Base-by-base conservation (phyloP, 2,113 vertebrate genomes). In the Labrus mixtus region DNA sequence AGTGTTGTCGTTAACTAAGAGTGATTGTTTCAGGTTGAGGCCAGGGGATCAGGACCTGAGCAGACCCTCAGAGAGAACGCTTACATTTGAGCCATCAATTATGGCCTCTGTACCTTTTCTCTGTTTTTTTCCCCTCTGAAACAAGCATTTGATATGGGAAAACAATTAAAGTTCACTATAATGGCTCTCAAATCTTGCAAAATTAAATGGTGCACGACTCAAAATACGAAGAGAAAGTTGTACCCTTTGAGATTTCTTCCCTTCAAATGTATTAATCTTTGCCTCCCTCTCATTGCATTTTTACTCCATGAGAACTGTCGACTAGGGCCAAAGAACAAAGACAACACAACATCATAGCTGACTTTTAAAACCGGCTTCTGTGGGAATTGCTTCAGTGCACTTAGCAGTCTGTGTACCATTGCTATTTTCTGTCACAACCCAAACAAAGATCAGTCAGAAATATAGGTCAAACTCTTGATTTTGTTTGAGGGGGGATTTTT, bases 1-100 rank as follows among this genome's bases (percentile, higher is more conserved):
- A 90, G 89, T 92, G 85, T 92, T 94, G 88, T 92, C 89, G 88
- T 93, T 93, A 90, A 93, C 91, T 91, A 91, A 93, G 91, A 94
- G 90, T 91, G 92, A 92, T 91, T 88, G 90, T 93, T 92, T 90
- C 87, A 89, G 87, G 91, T 90, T 83, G 77, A 91, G 89, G 87
- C 88, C 89, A 77, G 78, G 86, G 87, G 91, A 92, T 93, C 91
- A 89, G 87, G 88, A 88, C 91, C 89, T 68, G 85, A 88, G 87
- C 90, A 89, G 83, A 91, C 87, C 90, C 83, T 87, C 80, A 56
- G 84, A 92, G 89, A 73, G 81, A 87, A 85, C 73, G 88, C 82
- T 89, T 83, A 86, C 72, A 61, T 77, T 72, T 78, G 79, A 92
- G 84, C 88, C 89, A 85, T 92, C 90, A 88, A 88, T 89, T 91